phyloP scores from a whole-genome alignment of 2,113 vertebrate genomes.

The Neotoma lepida region DNA sequence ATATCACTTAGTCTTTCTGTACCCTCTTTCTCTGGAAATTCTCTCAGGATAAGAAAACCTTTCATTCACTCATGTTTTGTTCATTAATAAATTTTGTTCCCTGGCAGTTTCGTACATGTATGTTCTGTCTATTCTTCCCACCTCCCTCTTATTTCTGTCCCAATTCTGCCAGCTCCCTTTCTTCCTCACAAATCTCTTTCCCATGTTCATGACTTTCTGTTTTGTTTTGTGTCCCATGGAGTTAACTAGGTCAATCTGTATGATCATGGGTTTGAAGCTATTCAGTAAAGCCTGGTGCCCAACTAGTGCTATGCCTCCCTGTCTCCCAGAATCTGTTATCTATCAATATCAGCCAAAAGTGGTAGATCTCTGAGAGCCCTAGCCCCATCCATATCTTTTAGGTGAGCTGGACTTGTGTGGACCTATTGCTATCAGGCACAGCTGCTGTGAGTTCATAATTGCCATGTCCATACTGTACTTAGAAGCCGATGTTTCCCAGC shows the following conservation, averaged over 20 bases:
- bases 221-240: not conserved
- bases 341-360: not conserved
- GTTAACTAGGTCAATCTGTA: not conserved
- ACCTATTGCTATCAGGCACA: not conserved
- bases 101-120: not conserved
- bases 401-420: not conserved
- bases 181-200: not conserved
- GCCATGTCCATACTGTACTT: no score
- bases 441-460: not conserved
- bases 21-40: slow-evolving; percentile 33
- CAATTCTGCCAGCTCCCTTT: not conserved
- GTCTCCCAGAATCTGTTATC: not conserved
- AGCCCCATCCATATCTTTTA: not conserved
- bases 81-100: not conserved
- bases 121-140: not conserved
- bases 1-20: slow-evolving; percentile 24
- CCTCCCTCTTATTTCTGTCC: not conserved
- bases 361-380: no score
- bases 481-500: not conserved
- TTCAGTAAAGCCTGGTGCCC: not conserved
- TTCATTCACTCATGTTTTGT: not conserved
- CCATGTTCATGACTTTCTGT: not conserved
- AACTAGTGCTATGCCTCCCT: not conserved
- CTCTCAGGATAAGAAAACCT: slow-evolving; percentile 33
- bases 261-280: not conserved